Evolutionary conservation across 2,888 invertebrate genomes (phyloP), one percentile per base, ranked within the genome.

Genomic region (Parasteatoda lunata): DNA sequence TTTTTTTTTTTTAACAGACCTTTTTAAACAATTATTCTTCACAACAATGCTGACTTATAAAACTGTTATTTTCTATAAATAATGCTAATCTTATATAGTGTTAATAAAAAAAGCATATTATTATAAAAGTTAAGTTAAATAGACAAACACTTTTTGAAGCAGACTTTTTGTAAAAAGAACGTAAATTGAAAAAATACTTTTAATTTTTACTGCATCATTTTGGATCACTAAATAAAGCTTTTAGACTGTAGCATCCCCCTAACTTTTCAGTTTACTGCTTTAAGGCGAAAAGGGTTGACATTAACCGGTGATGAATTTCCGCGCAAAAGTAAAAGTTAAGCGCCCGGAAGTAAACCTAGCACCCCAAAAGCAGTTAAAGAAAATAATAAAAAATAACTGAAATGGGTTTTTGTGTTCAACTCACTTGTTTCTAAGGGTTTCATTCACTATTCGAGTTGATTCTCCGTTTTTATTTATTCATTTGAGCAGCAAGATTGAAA

Each of bases 261-360:
- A 51, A 30, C 69, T 66, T 68, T 71, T 70, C 66, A 68, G 71
- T 83, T 83, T 83, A 83, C 70, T 72, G 76, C 76, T 85, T 49
- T 66, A 80, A 80, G 85, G 85, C 85, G 85, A 68, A 71, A 30
- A 65, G 76, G 70, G 85, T 79, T 85, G 85, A 85, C 85, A 76
- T 75, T 85, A 85, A 85, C 79, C 70, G 85, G 85, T 85, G 85
- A 85, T 85, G 85, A 85, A 85, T 85, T 80, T 85, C 85, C 68
- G 49, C 80, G 69, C 64, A 65, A 73, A 85, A 85, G 85, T 85
- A 80, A 80, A 85, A 85, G 85, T 85, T 85, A 85, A 85, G 85
- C 85, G 85, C 8, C 85, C 79, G 85, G 85, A 85, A 85, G 85
- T 85, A 85, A 85, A 80, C 79, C 80, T 85, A 75, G 66, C 79